A percentile compares a stretch with the other conserved stretches of the same genome.
phyloP scores from a whole-genome alignment of 2,888 invertebrate species.

The Chrysodeixis includens region DNA sequence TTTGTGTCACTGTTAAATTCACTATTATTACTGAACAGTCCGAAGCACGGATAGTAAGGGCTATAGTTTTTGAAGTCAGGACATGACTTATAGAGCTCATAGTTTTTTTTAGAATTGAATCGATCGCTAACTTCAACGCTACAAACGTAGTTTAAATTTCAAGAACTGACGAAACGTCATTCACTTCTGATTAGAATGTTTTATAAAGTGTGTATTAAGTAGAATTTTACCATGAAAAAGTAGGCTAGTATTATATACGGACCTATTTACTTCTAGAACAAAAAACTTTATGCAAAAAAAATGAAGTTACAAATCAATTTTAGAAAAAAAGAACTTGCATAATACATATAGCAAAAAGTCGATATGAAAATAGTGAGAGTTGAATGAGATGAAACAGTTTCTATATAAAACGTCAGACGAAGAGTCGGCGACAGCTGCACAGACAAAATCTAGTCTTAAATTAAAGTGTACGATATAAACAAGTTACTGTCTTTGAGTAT shows the following conservation, averaged over 20 bases:
- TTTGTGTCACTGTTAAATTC: too few relatives aligned
- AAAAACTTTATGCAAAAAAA: too few relatives aligned
- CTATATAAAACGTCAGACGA: neutral
- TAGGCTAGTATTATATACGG: too few relatives aligned
- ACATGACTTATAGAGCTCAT: too few relatives aligned
- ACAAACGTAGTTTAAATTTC: neutral
- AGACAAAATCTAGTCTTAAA: conserved; percentile 1
- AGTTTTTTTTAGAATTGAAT: neutral
- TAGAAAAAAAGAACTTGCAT: too few relatives aligned
- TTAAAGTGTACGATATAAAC: neutral
- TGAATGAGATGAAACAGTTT: neutral
- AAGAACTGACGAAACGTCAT: neutral
- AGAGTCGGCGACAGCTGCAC: neutral
- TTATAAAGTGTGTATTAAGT: neutral
- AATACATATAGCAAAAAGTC: neutral
- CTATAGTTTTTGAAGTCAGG: too few relatives aligned
- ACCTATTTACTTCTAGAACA: too few relatives aligned
- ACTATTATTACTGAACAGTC: too few relatives aligned
- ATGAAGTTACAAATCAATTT: too few relatives aligned
- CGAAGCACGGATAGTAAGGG: too few relatives aligned
- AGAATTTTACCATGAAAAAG: too few relatives aligned
- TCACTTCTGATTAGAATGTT: neutral
- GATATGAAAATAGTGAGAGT: neutral
- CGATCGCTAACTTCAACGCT: neutral
- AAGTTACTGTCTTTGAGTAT: neutral